Percentiles rank a stretch among this genome's conserved stretches.
phyloP scores from a whole-genome alignment of 2,797 vertebrate genomes.

The Peromyscus attwateri region DNA sequence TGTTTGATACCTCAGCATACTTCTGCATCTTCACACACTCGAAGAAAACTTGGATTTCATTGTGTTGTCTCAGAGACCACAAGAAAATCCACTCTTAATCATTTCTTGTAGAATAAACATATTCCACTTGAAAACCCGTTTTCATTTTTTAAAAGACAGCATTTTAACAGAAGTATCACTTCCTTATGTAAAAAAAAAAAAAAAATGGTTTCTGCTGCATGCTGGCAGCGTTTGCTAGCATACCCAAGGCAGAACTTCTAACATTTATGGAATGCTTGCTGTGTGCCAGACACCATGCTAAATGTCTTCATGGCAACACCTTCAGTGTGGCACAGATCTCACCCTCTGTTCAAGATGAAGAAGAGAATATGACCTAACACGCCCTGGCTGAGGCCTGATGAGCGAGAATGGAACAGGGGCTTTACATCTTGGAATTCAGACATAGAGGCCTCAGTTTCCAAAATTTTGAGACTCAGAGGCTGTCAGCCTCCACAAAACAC shows the following conservation, averaged over 20 bases:
- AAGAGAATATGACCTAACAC: background rate
- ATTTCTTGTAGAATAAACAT: conserved; percentile 18
- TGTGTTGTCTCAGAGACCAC: background rate
- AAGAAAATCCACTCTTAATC: conserved; percentile 11
- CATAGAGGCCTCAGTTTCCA: background rate
- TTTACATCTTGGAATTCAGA: background rate
- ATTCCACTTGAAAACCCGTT: background rate
- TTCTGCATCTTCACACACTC: background rate
- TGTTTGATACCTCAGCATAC: background rate
- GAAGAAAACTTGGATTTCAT: background rate
- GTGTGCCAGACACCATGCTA: background rate
- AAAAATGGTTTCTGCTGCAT: background rate
- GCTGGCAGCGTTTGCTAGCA: background rate
- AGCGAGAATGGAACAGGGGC: background rate
- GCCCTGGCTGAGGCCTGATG: background rate
- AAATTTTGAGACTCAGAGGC: background rate
- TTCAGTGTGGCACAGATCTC: rapidly evolving
- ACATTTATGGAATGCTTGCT: background rate
- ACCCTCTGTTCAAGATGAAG: background rate
- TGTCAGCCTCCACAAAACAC: conserved; percentile 9
- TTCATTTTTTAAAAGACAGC: conserved; percentile 51
- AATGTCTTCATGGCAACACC: background rate
- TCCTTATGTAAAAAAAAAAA: background rate
- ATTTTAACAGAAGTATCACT: conserved; percentile 31
- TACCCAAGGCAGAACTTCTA: background rate